Evolutionary conservation across 2,797 vertebrate genomes (phyloP).

Genomic region (Lagocephalus sceleratus): DNA sequence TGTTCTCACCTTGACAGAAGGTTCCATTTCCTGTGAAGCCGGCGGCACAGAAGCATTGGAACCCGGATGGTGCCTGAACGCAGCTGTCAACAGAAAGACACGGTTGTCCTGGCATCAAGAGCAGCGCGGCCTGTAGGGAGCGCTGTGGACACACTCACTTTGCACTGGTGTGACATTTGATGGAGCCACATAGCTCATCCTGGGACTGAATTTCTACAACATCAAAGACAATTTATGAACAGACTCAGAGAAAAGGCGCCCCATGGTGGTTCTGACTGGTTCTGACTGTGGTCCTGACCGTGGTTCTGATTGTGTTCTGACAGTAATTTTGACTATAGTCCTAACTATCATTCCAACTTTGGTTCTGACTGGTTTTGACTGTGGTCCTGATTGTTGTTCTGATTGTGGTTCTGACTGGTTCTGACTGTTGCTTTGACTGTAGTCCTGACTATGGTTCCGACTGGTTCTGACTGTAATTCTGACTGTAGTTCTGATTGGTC

Average conservation of each 20-base stretch:
- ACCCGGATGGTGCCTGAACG: constrained; percentile 48
- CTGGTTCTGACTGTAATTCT: no score
- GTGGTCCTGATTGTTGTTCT: no score
- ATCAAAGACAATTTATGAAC: background rate
- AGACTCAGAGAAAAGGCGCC: no score
- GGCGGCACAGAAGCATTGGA: constrained; percentile 82
- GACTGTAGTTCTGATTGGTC: background rate
- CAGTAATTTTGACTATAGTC: no score
- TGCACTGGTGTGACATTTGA: constrained; percentile 88
- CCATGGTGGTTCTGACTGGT: no score
- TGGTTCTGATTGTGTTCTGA: no score
- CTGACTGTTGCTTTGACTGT: no score
- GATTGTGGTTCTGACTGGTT: no score
- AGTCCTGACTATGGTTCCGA: background rate
- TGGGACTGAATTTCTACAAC: constrained; percentile 76
- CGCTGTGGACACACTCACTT: constrained; percentile 77
- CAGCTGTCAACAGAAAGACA: constrained; percentile 71
- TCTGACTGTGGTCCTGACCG: no score
- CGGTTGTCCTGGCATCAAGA: background rate
- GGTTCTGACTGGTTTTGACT: no score
- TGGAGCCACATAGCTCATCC: constrained; percentile 74
- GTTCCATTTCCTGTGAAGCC: constrained; percentile 92
- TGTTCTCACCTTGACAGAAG: constrained; percentile 79
- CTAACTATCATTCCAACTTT: no score
- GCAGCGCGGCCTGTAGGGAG: background rate